Percentiles rank a stretch among this genome's conserved stretches.
These are phyloP conservation scores for Carcharodon carcharias DNA, from an alignment of 2,797 vertebrate genomes.

Conservation along the genomic window DNA sequence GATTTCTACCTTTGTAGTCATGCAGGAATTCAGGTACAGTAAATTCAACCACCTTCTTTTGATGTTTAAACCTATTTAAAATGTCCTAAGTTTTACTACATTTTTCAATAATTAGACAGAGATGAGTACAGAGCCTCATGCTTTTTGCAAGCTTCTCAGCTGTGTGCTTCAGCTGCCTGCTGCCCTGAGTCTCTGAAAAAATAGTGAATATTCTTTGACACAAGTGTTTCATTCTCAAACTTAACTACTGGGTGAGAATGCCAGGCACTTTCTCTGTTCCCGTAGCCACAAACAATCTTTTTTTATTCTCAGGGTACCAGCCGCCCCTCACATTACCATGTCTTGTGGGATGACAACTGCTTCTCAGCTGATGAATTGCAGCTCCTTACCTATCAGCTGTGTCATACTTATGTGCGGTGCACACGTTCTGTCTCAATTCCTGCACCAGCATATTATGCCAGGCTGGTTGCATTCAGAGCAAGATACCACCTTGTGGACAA, in stretches of 20 bases:
- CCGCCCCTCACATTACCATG: constrained; percentile 96
- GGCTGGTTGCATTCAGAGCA: constrained; percentile 91
- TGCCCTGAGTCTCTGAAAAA: not conserved
- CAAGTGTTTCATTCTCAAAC: too few species aligned
- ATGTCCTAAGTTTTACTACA: not conserved
- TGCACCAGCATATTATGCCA: constrained; percentile 91
- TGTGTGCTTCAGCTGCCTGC: not conserved
- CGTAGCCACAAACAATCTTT: too few species aligned
- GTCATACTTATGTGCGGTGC: constrained; percentile 95
- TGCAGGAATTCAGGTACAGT: constrained; percentile 89
- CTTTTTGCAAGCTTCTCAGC: not conserved
- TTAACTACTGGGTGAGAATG: not conserved
- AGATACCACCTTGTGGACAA: constrained; percentile 98
- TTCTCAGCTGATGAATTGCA: constrained; percentile 95
- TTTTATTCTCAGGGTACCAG: constrained; percentile 81
- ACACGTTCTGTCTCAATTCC: constrained; percentile 96
- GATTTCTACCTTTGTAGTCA: constrained; percentile 99
- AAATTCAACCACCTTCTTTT: not conserved
- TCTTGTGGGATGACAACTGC: constrained; percentile 98
- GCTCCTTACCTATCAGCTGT: constrained; percentile 95
- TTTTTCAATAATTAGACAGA: not conserved
- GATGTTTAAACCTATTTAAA: not conserved
- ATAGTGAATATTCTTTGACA: not conserved
- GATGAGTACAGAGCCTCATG: not conserved
- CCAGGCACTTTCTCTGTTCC: not conserved